Conservation (phyloP, 2,797 vertebrate species). For the Chiroxiphia lanceolata region DNA sequence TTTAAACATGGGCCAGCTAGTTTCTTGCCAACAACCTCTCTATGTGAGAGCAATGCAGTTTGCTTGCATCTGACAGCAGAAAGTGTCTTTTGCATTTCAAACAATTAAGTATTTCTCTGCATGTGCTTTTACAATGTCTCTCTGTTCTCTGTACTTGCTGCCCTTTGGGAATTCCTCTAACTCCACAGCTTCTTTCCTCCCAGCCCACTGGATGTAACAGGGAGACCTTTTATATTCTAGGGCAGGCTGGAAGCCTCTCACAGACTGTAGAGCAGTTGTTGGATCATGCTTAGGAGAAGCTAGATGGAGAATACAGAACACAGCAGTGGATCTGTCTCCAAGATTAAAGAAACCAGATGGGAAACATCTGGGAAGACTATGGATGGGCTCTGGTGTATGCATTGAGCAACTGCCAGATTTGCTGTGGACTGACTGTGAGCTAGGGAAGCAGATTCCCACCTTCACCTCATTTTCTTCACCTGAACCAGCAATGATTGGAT, state of each 20-base stretch:
- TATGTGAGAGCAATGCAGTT: background rate
- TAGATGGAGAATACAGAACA: background rate
- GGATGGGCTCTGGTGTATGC: background rate
- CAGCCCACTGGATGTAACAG: background rate
- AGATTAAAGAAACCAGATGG: background rate
- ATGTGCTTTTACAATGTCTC: conserved; percentile 25
- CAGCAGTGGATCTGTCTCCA: background rate
- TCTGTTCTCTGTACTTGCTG: conserved; percentile 29
- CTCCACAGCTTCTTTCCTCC: background rate
- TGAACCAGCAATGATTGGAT: background rate
- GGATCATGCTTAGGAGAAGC: background rate
- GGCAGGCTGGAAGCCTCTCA: background rate
- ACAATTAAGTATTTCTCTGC: conserved; percentile 16
- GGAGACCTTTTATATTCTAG: background rate
- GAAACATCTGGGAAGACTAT: background rate
- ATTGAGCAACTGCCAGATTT: background rate
- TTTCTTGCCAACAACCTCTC: conserved; percentile 16
- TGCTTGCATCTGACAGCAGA: conserved; percentile 16
- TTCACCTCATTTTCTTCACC: background rate
- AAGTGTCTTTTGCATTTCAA: conserved; percentile 26
- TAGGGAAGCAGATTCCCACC: background rate
- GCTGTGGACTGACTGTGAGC: background rate
- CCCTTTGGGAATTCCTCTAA: conserved; percentile 29
- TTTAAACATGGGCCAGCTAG: conserved; percentile 35
- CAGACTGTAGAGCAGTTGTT: rapidly evolving